These are phyloP conservation scores for Apamea crenata DNA, from an alignment of 2,888 invertebrate species.

Conservation along the genomic window DNA sequence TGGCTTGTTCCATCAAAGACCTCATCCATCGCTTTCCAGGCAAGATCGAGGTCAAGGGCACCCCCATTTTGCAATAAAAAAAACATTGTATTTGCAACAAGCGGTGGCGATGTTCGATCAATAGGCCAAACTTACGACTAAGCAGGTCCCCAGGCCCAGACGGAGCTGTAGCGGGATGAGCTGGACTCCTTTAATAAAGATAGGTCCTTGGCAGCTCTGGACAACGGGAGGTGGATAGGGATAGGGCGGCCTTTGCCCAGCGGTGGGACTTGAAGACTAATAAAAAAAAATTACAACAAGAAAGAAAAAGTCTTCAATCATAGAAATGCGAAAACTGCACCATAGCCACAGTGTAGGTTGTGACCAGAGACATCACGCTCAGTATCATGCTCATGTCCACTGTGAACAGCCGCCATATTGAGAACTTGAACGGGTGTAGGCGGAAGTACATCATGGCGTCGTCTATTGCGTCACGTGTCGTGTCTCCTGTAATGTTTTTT, in stretches of 20 bases:
- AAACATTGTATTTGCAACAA: neutral
- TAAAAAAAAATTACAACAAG: neutral
- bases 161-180: too few species aligned
- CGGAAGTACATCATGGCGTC: slow-evolving; percentile 9
- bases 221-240: neutral
- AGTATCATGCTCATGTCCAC: slow-evolving; percentile 15
- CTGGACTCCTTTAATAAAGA: too few species aligned
- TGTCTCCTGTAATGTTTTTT: slow-evolving; percentile 12
- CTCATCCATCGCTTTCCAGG: too few species aligned
- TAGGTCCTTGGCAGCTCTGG: neutral
- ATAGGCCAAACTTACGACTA: too few species aligned
- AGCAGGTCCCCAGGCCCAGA: too few species aligned
- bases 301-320: neutral
- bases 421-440: slow-evolving; percentile 36
- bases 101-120: too few species aligned
- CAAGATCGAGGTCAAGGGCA: too few species aligned
- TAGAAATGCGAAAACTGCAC: slow-evolving; percentile 37
- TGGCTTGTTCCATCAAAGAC: too few species aligned
- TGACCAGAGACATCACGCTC: slow-evolving; percentile 15
- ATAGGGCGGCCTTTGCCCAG: too few species aligned
- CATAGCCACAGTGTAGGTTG: slow-evolving; percentile 20
- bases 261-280: too few species aligned
- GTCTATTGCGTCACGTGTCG: neutral
- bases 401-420: slow-evolving; percentile 38
- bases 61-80: neutral